Percentiles rank a stretch among this genome's conserved stretches.
These are phyloP conservation scores for Takifugu rubripes DNA, from an alignment of 2,797 vertebrate genomes.

Conservation along the genomic window DNA sequence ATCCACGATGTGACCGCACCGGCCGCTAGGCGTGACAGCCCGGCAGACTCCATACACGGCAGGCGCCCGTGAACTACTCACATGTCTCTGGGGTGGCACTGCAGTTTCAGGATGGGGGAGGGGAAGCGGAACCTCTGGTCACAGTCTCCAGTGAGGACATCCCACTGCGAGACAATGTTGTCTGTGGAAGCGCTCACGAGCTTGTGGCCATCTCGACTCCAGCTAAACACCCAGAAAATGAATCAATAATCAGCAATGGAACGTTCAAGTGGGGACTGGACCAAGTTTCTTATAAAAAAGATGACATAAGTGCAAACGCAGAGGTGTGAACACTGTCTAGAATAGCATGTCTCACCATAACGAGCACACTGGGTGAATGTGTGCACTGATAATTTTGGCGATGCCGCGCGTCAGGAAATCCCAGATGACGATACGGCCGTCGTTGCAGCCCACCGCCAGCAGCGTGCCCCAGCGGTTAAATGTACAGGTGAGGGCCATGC, in stretches of 20 bases:
- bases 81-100: constrained; percentile 95
- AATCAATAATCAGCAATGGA: neutral
- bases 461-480: constrained; percentile 99
- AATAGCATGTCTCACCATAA: constrained; percentile 79
- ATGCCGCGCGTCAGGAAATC: constrained; percentile 96
- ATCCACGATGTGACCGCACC: too few species aligned
- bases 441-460: constrained; percentile 95
- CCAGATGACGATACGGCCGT: constrained; percentile 97
- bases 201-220: constrained; percentile 98
- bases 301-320: neutral
- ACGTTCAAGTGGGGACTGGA: neutral
- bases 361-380: constrained; percentile 97
- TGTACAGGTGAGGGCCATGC: constrained; percentile 98
- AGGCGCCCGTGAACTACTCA: constrained; percentile 66
- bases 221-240: constrained; percentile 60
- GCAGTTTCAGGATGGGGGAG: constrained; percentile 94
- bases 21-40: neutral
- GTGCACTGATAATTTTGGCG: constrained; percentile 97
- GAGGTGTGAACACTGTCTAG: too few species aligned
- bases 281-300: too few species aligned
- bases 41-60: neutral
- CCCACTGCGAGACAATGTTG: constrained; percentile 98
- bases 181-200: constrained; percentile 95
- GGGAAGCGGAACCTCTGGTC: constrained; percentile 97
- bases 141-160: constrained; percentile 93